Percentiles rank a stretch among this genome's conserved stretches.
These are phyloP conservation scores for Pristionchus fissidentatus DNA, from an alignment of 2,888 invertebrate species.

Conservation along the genomic window DNA sequence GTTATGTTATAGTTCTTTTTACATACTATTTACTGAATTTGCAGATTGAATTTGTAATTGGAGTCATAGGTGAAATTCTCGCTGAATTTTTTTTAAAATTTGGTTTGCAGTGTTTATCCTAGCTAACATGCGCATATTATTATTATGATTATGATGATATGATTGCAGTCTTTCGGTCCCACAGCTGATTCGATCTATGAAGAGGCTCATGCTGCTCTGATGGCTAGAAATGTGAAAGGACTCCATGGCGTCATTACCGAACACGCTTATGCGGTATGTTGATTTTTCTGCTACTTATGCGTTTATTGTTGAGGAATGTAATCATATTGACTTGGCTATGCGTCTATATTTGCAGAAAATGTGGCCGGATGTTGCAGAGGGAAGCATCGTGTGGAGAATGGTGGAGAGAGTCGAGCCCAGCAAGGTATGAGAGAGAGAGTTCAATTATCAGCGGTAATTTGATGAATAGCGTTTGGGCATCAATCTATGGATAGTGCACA, in stretches of 20 bases:
- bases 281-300: neutral
- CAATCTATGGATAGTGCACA: too few relatives aligned
- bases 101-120: too few relatives aligned
- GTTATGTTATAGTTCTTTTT: too few relatives aligned
- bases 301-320: neutral
- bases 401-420: constrained; percentile 64
- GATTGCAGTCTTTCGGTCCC: constrained; percentile 61
- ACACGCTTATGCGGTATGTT: constrained; percentile 65
- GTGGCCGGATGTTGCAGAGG: constrained; percentile 74
- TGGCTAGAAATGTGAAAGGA: constrained; percentile 58
- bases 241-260: constrained; percentile 70
- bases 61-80: neutral
- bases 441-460: neutral
- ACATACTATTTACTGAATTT: neutral
- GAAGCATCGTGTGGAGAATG: constrained; percentile 71
- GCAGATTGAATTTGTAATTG: neutral
- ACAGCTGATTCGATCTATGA: constrained; percentile 70
- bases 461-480: too few relatives aligned
- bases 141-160: neutral
- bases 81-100: too few relatives aligned
- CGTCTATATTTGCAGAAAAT: constrained; percentile 68
- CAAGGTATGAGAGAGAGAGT: constrained; percentile 52
- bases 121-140: neutral
- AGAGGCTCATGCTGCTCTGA: constrained; percentile 67
- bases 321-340: too few relatives aligned